A percentile compares a stretch with the other conserved stretches of the same genome.
These are phyloP conservation scores for Neopipo cinnamomea DNA, from an alignment of 2,113 vertebrate species.

Conservation along the genomic window DNA sequence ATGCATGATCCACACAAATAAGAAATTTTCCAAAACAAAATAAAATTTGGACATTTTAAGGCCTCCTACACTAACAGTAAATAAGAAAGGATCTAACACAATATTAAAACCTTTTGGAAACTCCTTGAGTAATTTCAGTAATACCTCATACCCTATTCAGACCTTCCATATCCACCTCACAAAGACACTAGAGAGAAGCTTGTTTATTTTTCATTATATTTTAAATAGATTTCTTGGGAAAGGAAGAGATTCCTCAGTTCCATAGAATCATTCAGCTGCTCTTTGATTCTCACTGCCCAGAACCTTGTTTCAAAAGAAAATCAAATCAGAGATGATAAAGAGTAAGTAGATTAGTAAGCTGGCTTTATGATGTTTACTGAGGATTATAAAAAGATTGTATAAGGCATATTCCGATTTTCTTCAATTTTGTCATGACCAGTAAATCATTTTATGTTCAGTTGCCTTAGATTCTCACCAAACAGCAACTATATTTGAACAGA, in stretches of 20 bases:
- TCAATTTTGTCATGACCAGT: background rate
- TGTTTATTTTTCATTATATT: background rate
- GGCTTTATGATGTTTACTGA: background rate
- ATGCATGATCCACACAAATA: fast-evolving
- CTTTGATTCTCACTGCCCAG: background rate
- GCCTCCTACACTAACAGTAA: background rate
- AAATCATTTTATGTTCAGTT: background rate
- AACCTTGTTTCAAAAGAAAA: background rate
- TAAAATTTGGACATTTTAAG: background rate
- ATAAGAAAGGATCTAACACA: background rate
- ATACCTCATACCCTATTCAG: background rate
- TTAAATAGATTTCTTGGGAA: background rate
- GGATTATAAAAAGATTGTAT: slow-evolving; percentile 16
- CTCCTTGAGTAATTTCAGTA: background rate
- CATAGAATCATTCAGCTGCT: background rate
- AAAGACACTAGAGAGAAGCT: background rate
- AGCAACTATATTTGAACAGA: background rate
- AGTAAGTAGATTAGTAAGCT: slow-evolving; percentile 31
- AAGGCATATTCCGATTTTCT: background rate
- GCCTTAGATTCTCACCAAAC: background rate
- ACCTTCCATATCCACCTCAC: background rate
- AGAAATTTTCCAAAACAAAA: background rate
- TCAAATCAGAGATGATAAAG: slow-evolving; percentile 28
- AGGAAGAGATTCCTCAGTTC: background rate
- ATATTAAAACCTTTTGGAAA: background rate